These are phyloP conservation scores for Meiosimyza decipiens DNA, from an alignment of 2,888 invertebrate genomes.

Conservation along the genomic window DNA sequence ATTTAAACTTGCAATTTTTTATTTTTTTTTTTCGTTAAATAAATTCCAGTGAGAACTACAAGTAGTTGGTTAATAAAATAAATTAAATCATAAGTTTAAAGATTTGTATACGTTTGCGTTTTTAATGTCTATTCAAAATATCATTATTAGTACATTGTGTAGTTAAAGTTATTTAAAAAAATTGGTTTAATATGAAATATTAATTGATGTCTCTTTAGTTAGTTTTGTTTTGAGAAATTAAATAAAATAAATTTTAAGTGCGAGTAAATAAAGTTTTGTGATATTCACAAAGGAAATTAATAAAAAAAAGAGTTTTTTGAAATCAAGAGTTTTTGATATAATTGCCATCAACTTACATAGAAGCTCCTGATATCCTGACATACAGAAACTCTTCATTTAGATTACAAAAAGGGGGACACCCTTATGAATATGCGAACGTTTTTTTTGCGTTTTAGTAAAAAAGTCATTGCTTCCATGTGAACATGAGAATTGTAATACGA, in stretches of 20 bases:
- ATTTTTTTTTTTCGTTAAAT: neutral
- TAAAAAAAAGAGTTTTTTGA: too few relatives aligned
- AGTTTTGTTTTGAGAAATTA: neutral
- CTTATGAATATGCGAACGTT: too few relatives aligned
- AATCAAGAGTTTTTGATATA: too few relatives aligned
- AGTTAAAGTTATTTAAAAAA: neutral
- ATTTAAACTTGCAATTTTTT: neutral
- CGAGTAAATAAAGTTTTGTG: constrained; percentile 46
- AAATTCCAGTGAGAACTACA: constrained; percentile 19
- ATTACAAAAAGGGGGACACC: too few relatives aligned
- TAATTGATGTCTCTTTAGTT: neutral
- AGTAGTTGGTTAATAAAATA: constrained; percentile 5
- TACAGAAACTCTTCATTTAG: too few relatives aligned
- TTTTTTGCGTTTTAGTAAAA: too few relatives aligned
- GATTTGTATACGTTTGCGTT: neutral
- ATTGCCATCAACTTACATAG: too few relatives aligned
- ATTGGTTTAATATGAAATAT: neutral
- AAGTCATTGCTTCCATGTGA: too few relatives aligned
- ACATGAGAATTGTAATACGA: too few relatives aligned
- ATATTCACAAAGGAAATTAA: constrained; percentile 45
- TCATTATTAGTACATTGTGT: neutral
- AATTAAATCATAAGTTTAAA: neutral
- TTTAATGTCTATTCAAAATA: constrained; percentile 1
- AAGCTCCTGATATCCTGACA: too few relatives aligned
- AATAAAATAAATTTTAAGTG: constrained; percentile 35